Evolutionary conservation across 2,113 vertebrate genomes (phyloP).

Genomic region (Cynopterus brachyotis): DNA sequence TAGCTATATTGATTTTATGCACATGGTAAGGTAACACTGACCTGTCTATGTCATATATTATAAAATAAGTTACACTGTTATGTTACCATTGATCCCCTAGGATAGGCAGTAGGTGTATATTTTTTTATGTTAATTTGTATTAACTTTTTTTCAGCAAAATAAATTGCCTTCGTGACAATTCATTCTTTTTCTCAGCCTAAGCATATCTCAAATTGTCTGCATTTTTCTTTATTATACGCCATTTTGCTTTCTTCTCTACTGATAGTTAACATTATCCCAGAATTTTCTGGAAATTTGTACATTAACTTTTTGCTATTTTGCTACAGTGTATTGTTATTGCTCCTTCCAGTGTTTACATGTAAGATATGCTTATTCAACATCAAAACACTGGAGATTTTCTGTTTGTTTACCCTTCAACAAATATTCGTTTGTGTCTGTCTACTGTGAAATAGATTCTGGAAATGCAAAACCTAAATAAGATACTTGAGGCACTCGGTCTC

Average conservation of each 20-base stretch:
- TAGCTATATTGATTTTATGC: neutral
- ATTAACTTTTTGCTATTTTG: conserved; percentile 37
- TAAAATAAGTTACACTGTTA: conserved; percentile 17
- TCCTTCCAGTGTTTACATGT: neutral
- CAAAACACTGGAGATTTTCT: conserved; percentile 16
- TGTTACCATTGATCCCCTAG: neutral
- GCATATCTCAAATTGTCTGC: neutral
- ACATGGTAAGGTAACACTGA: neutral
- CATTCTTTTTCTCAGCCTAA: neutral
- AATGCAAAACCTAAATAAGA: neutral
- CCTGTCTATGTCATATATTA: neutral
- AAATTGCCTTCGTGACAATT: neutral
- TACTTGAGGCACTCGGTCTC: neutral
- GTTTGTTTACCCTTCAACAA: conserved; percentile 6
- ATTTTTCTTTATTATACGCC: neutral
- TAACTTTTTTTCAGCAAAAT: neutral
- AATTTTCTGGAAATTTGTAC: neutral
- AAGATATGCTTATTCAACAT: conserved; percentile 7
- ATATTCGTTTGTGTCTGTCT: conserved; percentile 6
- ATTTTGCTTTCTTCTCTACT: neutral
- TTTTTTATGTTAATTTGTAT: neutral
- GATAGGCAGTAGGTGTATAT: neutral
- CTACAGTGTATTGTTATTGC: neutral
- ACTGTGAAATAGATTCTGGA: neutral
- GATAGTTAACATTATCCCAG: neutral